Evolutionary conservation across 2,888 invertebrate genomes (phyloP).

Genomic region (Himalopsyche anomala): DNA sequence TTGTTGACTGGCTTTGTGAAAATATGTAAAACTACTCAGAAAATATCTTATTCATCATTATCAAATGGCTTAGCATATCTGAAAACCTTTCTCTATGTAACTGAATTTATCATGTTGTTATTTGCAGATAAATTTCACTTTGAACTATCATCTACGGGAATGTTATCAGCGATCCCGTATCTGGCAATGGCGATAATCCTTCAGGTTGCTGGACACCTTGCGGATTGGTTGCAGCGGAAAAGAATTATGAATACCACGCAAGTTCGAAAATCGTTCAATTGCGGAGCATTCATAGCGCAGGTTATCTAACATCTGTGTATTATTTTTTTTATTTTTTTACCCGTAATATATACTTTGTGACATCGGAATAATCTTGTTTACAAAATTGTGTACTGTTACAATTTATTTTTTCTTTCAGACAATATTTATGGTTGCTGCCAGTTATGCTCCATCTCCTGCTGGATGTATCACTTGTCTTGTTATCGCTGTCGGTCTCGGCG

Average conservation of each 20-base stretch:
- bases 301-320: constrained; percentile 68
- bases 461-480: constrained; percentile 89
- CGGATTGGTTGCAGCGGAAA: constrained; percentile 85
- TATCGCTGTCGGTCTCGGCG: constrained; percentile 92
- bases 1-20: too few relatives aligned
- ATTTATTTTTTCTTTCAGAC: constrained; percentile 79
- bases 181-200: constrained; percentile 90
- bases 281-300: constrained; percentile 74
- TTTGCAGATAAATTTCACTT: constrained; percentile 83
- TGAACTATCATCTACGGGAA: constrained; percentile 87
- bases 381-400: too few relatives aligned
- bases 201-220: constrained; percentile 88
- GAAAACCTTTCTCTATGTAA: too few relatives aligned
- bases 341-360: not conserved
- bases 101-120: constrained; percentile 4
- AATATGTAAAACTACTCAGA: too few relatives aligned
- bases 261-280: constrained; percentile 78
- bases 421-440: constrained; percentile 89
- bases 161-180: constrained; percentile 91
- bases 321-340: not conserved
- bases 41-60: too few relatives aligned
- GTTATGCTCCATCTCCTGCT: constrained; percentile 82
- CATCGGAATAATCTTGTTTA: too few relatives aligned
- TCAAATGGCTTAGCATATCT: too few relatives aligned
- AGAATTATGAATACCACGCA: constrained; percentile 84